Conservation (phyloP, 2,113 vertebrate species). For the Tichodroma muraria region DNA sequence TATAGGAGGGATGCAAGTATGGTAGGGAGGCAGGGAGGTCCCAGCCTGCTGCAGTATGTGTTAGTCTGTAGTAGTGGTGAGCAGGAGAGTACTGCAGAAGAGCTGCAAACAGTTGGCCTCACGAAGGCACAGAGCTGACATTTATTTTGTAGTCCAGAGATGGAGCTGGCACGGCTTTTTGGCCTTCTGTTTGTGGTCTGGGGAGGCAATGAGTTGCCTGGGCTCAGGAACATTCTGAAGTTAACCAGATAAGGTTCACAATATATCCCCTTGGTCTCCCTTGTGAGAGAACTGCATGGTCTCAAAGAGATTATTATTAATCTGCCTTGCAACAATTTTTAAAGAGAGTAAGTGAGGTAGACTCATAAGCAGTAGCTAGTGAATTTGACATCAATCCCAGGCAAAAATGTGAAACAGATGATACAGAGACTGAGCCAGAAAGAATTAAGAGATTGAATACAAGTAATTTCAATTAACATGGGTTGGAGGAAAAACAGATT, state of each 20-base stretch:
- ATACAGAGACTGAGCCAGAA: not conserved
- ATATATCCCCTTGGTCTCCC: not conserved
- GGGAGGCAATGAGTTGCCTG: not conserved
- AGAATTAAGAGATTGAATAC: not conserved
- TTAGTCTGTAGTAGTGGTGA: not conserved
- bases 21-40: not conserved
- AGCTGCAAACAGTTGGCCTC: not conserved
- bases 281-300: not conserved
- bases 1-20: not conserved
- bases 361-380: not conserved
- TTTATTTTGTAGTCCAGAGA: not conserved
- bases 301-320: not conserved
- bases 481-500: not conserved
- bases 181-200: not conserved
- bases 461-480: not conserved
- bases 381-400: not conserved
- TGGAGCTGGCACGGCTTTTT: not conserved
- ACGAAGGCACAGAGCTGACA: not conserved
- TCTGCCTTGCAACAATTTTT: not conserved
- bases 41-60: not conserved
- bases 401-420: constrained; percentile 19
- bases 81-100: not conserved
- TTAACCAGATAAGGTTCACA: not conserved
- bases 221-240: not conserved
- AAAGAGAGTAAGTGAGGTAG: not conserved